phyloP scores from a whole-genome alignment of 2,797 vertebrate genomes.

The Allobates femoralis region DNA sequence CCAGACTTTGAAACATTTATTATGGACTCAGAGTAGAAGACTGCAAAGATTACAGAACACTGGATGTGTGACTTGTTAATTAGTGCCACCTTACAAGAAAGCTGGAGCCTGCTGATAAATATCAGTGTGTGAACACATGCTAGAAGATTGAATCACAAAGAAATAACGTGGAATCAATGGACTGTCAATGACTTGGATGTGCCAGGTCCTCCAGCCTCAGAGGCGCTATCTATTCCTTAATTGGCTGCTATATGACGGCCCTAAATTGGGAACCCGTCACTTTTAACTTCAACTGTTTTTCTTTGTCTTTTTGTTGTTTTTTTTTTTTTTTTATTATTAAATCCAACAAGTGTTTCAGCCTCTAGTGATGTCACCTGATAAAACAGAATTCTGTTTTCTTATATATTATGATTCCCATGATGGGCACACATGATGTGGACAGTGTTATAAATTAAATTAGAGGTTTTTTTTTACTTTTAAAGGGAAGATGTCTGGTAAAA shows the following conservation, averaged over 20 bases:
- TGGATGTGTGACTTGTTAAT: background rate
- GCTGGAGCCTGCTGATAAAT: background rate
- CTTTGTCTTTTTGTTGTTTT: too few species aligned
- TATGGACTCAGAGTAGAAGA: constrained; percentile 86
- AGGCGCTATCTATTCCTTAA: background rate
- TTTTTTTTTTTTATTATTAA: too few species aligned
- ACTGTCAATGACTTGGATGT: background rate
- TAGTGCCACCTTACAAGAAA: background rate
- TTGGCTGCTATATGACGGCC: background rate
- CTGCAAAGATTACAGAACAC: background rate
- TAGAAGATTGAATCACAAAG: background rate
- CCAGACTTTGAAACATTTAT: constrained; percentile 91
- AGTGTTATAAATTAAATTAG: too few species aligned
- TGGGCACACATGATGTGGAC: too few species aligned
- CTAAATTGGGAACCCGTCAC: background rate
- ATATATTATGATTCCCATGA: too few species aligned
- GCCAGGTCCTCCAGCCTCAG: background rate
- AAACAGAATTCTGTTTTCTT: too few species aligned
- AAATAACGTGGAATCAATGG: background rate
- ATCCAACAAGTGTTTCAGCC: too few species aligned
- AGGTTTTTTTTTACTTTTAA: too few species aligned
- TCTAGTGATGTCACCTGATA: too few species aligned
- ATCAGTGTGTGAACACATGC: background rate
- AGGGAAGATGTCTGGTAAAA: too few species aligned
- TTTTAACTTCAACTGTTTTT: too few species aligned